Evolutionary conservation across 2,888 invertebrate genomes (phyloP).

Genomic region (Andrena hattorfiana): DNA sequence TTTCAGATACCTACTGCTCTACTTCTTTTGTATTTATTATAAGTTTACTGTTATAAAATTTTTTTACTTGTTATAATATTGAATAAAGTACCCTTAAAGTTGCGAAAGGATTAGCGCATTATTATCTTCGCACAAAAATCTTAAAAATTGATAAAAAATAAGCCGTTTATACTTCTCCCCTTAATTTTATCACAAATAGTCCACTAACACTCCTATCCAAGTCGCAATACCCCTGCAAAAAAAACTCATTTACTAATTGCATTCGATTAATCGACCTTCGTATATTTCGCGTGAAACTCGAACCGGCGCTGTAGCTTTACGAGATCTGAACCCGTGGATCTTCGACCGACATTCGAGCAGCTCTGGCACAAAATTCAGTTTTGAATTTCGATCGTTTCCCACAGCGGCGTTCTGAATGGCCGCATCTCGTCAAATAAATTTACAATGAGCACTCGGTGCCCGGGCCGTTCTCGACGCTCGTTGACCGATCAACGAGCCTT

Average conservation of each 20-base stretch:
- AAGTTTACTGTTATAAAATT: no score
- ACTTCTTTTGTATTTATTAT: no score
- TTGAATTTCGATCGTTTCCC: slow-evolving; percentile 29
- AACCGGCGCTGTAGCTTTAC: background rate
- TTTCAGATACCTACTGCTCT: no score
- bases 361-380: slow-evolving; percentile 7
- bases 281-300: background rate
- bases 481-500: slow-evolving; percentile 32
- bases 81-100: no score
- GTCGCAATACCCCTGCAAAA: background rate
- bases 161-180: no score
- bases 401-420: slow-evolving; percentile 9
- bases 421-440: slow-evolving; percentile 41
- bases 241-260: background rate
- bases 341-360: background rate
- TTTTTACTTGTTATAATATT: no score
- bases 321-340: background rate
- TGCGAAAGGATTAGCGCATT: no score
- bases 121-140: no score
- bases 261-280: no score
- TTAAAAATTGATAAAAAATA: no score
- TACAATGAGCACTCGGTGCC: slow-evolving; percentile 39
- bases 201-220: background rate
- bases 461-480: slow-evolving; percentile 21
- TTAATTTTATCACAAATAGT: background rate